Base-by-base conservation (phyloP, 2,888 invertebrate species). In the Megamerina dolium region DNA sequence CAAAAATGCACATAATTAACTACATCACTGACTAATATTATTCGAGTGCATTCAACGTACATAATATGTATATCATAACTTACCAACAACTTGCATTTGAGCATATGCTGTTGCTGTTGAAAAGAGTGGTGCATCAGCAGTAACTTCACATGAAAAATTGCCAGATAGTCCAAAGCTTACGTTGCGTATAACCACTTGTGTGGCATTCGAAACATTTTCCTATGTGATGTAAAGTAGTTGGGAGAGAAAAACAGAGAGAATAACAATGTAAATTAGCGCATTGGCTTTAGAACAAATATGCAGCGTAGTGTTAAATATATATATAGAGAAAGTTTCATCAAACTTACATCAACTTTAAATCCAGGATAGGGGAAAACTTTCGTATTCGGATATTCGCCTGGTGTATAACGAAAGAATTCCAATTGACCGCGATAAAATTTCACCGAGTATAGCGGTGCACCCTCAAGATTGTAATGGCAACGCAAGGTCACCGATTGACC, bases 111-210 rank as follows among this genome's bases (percentile, higher is more conserved):
- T 77, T 41, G 78, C 77, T 1, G 83, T 83, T 46, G 80, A 78
- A 60, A 81, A 83, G 18, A 78, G 77, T 6, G 83, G 83, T 3
- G 81, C 78, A 58, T 83, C 83, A 30, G 81, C 81, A 5, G 80
- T 80, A 46, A 83, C 82, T 67, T 83, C 83, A 58, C 83, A 83
- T 67, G 79, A 81, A 71, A 83, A 82, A 72, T 80, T 82, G 14
- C 83, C 83, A 3, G 82, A 79, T 23, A 83, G 74, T 17, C 76
- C 77, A 57, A 81, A 82, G 63, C 80, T 79, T 46, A 83, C 82
- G 59, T 80, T 76, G 48, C 78, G 78, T 58, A 83, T 75, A 51
- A 79, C 78, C 55, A 82, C 83, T 64, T 82, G 78, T 46, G 80
- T 81, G 59, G 81, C 78, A 68, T 83, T 82, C 27, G 83, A 83